These are phyloP conservation scores for Hippocampus kuda DNA, from an alignment of 2,797 vertebrate genomes.

Conservation along the genomic window DNA sequence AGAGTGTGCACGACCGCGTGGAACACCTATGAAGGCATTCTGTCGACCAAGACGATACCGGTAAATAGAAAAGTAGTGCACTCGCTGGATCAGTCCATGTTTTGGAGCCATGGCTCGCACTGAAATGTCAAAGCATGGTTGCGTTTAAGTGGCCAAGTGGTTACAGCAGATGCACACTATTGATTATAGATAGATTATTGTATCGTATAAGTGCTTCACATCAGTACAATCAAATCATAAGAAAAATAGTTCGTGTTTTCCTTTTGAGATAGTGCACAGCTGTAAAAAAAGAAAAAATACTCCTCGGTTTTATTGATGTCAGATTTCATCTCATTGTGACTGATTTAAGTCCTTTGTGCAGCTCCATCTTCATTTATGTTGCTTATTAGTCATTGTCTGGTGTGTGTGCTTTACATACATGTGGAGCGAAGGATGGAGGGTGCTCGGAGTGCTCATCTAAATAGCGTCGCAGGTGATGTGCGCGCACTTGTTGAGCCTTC, in stretches of 20 bases:
- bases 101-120: slow-evolving; percentile 6
- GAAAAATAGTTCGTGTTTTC: slow-evolving; percentile 38
- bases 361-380: not conserved
- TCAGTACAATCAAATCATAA: slow-evolving; percentile 8
- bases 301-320: not conserved
- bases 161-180: slow-evolving; percentile 5
- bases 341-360: not conserved
- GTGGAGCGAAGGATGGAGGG: not conserved
- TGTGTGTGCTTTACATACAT: not conserved
- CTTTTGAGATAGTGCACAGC: slow-evolving; percentile 14
- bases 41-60: slow-evolving; percentile 29
- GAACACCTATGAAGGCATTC: slow-evolving; percentile 53
- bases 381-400: not conserved
- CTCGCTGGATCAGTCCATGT: slow-evolving; percentile 18
- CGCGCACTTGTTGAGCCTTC: slow-evolving; percentile 15
- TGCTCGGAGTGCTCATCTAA: slow-evolving; percentile 17
- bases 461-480: slow-evolving; percentile 16
- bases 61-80: slow-evolving; percentile 36
- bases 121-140: slow-evolving; percentile 15
- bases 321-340: slow-evolving; percentile 1
- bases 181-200: not conserved
- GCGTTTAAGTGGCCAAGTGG: slow-evolving; percentile 9
- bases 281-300: no score
- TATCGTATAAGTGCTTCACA: not conserved
- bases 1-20: slow-evolving; percentile 26